These are phyloP conservation scores for Okamejei kenojei DNA, from an alignment of 2,797 vertebrate genomes.

Conservation along the genomic window DNA sequence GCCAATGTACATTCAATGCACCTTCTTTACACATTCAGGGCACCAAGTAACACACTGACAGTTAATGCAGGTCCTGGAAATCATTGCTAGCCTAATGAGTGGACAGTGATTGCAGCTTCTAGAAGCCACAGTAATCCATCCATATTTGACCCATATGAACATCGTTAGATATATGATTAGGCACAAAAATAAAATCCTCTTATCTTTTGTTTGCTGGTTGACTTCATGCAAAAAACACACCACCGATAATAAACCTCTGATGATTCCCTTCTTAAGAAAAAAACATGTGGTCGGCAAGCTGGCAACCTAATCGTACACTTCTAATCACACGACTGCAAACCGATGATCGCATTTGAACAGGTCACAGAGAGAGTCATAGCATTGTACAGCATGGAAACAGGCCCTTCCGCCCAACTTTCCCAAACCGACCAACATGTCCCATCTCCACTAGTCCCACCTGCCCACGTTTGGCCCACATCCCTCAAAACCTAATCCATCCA, in stretches of 20 bases:
- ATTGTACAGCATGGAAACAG: too few species aligned
- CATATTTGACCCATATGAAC: neutral
- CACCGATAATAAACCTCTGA: neutral
- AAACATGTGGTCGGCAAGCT: neutral
- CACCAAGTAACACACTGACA: neutral
- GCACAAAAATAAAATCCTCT: neutral
- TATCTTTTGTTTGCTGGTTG: neutral
- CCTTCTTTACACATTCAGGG: neutral
- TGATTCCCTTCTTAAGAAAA: neutral
- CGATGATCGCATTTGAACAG: neutral
- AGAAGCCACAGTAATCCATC: neutral
- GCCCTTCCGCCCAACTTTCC: too few species aligned
- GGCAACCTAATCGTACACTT: neutral
- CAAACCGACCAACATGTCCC: too few species aligned
- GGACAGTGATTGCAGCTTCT: neutral
- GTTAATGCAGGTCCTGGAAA: neutral
- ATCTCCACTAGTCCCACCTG: too few species aligned
- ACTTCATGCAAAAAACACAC: neutral
- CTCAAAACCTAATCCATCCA: too few species aligned
- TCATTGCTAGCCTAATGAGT: neutral
- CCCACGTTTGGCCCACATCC: too few species aligned
- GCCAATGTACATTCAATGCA: neutral
- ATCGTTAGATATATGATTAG: neutral
- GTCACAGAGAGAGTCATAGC: too few species aligned
- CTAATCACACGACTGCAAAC: neutral